phyloP scores from a whole-genome alignment of 2,113 vertebrate genomes.

The Pelecanoides urinatrix region DNA sequence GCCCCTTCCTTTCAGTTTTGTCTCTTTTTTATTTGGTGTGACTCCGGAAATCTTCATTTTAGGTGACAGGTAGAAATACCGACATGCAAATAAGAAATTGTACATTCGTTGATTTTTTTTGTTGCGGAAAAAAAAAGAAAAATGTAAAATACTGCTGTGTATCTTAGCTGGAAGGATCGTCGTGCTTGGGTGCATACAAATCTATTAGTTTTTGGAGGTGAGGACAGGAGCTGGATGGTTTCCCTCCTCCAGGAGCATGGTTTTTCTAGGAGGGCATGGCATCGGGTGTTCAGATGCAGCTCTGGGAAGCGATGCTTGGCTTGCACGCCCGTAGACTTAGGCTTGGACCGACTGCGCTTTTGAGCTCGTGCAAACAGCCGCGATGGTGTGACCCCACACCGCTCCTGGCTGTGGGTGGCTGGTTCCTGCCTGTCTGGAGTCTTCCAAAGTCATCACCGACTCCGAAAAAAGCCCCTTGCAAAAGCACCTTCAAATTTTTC shows the following conservation, averaged over 20 bases:
- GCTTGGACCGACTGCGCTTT: not conserved
- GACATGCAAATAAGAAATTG: not conserved
- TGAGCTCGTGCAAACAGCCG: accelerated
- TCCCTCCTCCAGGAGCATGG: not conserved
- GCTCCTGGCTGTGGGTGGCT: not conserved
- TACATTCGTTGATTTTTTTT: not conserved
- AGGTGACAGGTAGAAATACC: not conserved
- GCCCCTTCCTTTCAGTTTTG: not conserved
- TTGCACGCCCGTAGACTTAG: accelerated
- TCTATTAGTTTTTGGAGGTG: not conserved
- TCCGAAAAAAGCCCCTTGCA: not conserved
- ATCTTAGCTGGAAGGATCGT: not conserved
- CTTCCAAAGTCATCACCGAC: not conserved
- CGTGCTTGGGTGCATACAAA: not conserved
- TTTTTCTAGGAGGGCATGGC: not conserved
- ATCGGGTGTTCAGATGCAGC: not conserved
- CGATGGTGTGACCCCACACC: accelerated
- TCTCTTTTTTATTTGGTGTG: not conserved
- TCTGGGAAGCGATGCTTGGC: not conserved
- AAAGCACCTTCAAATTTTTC: too few relatives aligned
- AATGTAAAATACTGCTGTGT: not conserved
- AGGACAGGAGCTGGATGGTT: not conserved
- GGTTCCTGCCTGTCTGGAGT: not conserved
- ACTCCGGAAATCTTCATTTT: not conserved
- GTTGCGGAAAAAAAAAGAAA: not conserved